Percentiles rank a stretch among this genome's conserved stretches.
Evolutionary conservation across 2,113 vertebrate genomes (phyloP).

Genomic region (Elachura formosa): DNA sequence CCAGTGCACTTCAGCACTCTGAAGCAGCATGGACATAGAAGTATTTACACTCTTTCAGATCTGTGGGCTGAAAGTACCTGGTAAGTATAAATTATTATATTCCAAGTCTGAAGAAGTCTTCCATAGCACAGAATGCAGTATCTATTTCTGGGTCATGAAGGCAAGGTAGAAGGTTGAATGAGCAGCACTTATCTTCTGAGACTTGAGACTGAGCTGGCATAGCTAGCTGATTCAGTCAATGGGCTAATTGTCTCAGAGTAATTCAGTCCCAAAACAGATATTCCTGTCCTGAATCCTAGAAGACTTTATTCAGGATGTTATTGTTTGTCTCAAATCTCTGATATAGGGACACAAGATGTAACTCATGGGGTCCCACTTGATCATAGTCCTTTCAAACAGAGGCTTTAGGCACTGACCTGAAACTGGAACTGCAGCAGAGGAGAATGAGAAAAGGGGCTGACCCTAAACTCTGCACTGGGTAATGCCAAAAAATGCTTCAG

Average conservation of each 20-base stretch:
- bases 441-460: neutral
- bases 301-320: neutral
- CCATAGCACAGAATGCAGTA: neutral
- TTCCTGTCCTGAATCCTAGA: neutral
- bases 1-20: neutral
- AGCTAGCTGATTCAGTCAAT: neutral
- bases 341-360: neutral
- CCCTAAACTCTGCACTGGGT: neutral
- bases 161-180: neutral
- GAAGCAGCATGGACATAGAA: neutral
- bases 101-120: neutral
- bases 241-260: neutral
- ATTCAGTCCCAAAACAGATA: neutral
- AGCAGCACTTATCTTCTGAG: neutral
- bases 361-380: rapidly evolving
- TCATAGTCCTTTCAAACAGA: neutral
- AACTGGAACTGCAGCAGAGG: neutral
- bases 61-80: neutral
- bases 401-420: neutral
- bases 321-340: neutral
- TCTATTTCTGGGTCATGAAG: neutral
- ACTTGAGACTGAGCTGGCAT: neutral
- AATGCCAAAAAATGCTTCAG: neutral
- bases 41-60: neutral
- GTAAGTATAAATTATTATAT: neutral